phyloP scores from a whole-genome alignment of 1,140 invertebrate species.

The Augochlora pura region DNA sequence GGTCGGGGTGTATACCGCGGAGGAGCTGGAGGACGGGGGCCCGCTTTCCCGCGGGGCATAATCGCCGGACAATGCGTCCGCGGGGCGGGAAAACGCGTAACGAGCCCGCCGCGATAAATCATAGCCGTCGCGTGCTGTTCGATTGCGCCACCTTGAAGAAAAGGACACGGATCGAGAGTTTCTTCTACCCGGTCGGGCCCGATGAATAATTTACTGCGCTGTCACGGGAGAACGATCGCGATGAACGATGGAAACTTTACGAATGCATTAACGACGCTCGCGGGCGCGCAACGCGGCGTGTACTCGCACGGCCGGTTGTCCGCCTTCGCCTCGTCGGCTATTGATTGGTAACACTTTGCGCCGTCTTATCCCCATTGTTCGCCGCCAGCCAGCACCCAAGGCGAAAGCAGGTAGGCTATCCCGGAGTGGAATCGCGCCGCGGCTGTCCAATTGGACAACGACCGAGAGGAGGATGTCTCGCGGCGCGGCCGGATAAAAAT shows the following conservation, averaged over 20 bases:
- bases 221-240: not conserved
- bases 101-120: not conserved
- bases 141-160: not conserved
- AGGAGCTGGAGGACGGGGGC: too few relatives aligned
- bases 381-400: not conserved
- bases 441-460: conserved; percentile 16
- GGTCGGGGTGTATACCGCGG: too few relatives aligned
- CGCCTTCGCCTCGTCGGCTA: not conserved
- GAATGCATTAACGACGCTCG: conserved; percentile 16
- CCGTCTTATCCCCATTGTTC: not conserved
- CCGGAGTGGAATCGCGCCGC: not conserved
- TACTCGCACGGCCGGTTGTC: not conserved
- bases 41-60: not conserved
- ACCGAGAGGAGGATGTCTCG: conserved; percentile 16
- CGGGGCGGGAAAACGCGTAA: not conserved
- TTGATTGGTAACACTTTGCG: not conserved
- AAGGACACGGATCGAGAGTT: not conserved
- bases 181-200: not conserved
- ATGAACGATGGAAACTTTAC: conserved; percentile 31
- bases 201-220: conserved; percentile 17
- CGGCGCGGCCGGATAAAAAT: conserved; percentile 35
- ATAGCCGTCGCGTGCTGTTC: not conserved
- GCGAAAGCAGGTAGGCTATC: not conserved
- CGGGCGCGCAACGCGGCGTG: too few relatives aligned
- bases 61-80: not conserved